Conservation (phyloP, 92 coral and sea anemone species). For the Siderastrea siderea region DNA sequence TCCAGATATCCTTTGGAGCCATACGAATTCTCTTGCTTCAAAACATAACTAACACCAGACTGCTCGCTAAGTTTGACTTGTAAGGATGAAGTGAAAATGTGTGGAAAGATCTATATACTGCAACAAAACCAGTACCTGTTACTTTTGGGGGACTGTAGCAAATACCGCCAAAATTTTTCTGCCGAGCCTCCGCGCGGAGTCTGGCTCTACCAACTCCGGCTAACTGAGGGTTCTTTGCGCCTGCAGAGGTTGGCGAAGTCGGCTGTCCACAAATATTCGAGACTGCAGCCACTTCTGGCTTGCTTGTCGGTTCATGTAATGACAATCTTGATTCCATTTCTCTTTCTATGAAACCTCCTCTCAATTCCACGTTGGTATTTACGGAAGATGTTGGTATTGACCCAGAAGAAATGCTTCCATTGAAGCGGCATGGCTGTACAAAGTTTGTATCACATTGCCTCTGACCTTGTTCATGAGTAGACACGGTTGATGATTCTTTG, state of each 20-base stretch:
- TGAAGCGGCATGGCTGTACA: neutral
- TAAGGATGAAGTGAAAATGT: too few relatives aligned
- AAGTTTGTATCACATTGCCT: neutral
- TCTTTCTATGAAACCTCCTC: neutral
- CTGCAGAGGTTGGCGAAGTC: conserved; percentile 9
- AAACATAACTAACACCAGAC: too few relatives aligned
- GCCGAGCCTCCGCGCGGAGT: conserved; percentile 79
- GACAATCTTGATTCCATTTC: conserved; percentile 8
- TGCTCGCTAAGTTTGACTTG: too few relatives aligned
- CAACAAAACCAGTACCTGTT: conserved; percentile 24
- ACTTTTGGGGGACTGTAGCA: conserved; percentile 19
- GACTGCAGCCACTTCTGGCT: conserved; percentile 1
- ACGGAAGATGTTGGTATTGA: neutral
- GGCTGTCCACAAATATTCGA: conserved; percentile 24
- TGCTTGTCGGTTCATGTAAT: too few relatives aligned
- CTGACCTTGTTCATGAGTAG: neutral
- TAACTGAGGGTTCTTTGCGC: conserved; percentile 8
- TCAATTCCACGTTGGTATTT: neutral
- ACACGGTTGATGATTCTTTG: neutral
- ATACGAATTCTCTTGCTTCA: too few relatives aligned
- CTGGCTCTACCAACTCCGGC: conserved; percentile 87
- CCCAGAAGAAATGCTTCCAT: neutral
- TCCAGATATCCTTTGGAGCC: too few relatives aligned
- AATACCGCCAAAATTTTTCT: conserved; percentile 86
- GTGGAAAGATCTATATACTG: too few relatives aligned